Base-by-base conservation (phyloP, 2,888 invertebrate species). In the Tillus elongatus region DNA sequence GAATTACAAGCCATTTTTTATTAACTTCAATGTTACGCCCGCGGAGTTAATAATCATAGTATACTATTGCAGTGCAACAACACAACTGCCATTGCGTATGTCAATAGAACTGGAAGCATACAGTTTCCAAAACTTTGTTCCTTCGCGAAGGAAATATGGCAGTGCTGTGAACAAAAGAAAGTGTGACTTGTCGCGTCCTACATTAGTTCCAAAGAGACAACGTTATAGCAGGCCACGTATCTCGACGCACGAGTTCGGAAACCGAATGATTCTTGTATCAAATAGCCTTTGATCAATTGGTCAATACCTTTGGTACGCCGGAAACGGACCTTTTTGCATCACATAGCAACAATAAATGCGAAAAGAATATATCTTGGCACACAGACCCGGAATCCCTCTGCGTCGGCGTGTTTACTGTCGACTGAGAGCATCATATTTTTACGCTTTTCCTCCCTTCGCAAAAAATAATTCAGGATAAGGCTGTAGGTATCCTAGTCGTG, bases 101-200 rank as follows among this genome's bases (percentile, higher is more conserved):
- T 49, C 9, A 49, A 49, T 24, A 19, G 40, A 14, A 49, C 43
- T 40, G 46, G 47, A 24, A 36, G 47, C 15, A 30, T 48, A n/a
- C 33, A 43, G 16, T 42, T 37, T 29, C 19, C 34, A 1, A 33
- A 41, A 6, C 39, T 47, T 12, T 40, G 43, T 33, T n/a, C 35
- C 31, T 11, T 50, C 30, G 34, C 43, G 16, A 40, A 41, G 27
- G 35, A 44, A 4, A 51, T 55, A n/a, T 46, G 42, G 46, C 37
- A 38, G 26, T 41, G 40, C 33, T 40, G 41, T 33, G 35, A 41
- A n/a, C 14, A 13, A 13, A 6, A 10, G 4, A 12, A 13, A 4
- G 4, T 32, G 4, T 32, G 15, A 9, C 6, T 32, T 10, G 9
- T 13, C 12, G 32, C 32, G 4, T 8, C 32, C 4, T 32, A 32